phyloP scores from a whole-genome alignment of 2,888 invertebrate species.

The Drosophila atripex region DNA sequence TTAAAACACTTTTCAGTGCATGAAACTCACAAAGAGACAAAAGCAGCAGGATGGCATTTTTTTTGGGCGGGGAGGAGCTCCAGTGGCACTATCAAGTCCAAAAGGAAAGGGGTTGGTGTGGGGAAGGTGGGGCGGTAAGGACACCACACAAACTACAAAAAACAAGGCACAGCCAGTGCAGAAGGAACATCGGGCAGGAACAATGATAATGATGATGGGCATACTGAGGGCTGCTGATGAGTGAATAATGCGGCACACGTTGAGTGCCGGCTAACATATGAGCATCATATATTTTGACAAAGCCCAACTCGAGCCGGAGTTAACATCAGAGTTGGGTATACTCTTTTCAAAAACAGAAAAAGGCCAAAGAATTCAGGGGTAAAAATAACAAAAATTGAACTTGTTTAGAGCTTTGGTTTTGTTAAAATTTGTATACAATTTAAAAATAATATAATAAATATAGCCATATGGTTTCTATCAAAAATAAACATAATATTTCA shows the following conservation, averaged over 20 bases:
- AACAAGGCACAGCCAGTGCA: slow-evolving; percentile 13
- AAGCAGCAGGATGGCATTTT: slow-evolving; percentile 23
- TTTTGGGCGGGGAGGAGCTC: slow-evolving; percentile 13
- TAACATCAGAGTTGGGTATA: slow-evolving; percentile 11
- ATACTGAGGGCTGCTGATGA: slow-evolving; percentile 68
- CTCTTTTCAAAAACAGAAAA: neutral
- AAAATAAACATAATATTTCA: neutral
- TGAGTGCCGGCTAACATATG: slow-evolving; percentile 73
- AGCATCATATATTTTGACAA: slow-evolving; percentile 74
- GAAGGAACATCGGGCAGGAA: slow-evolving; percentile 57
- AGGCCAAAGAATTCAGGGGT: neutral
- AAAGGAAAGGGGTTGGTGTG: neutral
- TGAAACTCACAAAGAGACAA: slow-evolving; percentile 63
- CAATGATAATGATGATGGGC: slow-evolving; percentile 74
- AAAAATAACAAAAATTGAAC: neutral
- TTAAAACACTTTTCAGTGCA: slow-evolving; percentile 66
- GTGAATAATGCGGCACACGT: slow-evolving; percentile 73
- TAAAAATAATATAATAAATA: too few species aligned
- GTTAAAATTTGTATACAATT: too few species aligned
- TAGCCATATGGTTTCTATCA: neutral
- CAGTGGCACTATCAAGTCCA: slow-evolving; percentile 41
- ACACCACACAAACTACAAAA: neutral
- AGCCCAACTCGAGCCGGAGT: slow-evolving; percentile 40
- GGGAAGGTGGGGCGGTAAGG: slow-evolving; percentile 7
- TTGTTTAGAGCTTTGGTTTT: neutral